A percentile compares a stretch with the other conserved stretches of the same genome.
Conservation (phyloP, 2,888 invertebrate genomes). For the Stratiomys singularior region DNA sequence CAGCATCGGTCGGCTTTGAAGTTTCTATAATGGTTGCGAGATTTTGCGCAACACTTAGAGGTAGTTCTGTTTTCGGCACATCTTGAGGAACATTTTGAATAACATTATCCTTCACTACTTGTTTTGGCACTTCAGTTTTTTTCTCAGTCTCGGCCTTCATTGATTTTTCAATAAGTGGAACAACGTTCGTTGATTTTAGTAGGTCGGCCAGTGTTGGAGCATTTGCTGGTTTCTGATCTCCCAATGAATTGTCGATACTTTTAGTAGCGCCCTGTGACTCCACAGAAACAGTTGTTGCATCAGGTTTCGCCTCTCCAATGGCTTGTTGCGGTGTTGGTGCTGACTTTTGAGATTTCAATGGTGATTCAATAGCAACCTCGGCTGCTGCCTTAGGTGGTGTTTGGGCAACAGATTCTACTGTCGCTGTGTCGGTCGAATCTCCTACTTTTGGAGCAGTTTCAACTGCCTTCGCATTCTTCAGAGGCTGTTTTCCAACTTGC, state of each 20-base stretch:
- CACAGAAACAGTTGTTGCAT: too few species aligned
- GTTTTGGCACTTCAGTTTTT: constrained; percentile 65
- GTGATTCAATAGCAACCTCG: too few species aligned
- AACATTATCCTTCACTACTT: constrained; percentile 81
- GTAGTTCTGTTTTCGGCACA: neutral
- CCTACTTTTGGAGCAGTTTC: too few species aligned
- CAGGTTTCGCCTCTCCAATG: neutral
- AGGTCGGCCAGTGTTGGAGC: constrained; percentile 74
- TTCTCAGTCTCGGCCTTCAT: constrained; percentile 30
- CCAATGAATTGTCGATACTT: neutral
- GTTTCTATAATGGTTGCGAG: constrained; percentile 53
- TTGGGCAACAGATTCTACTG: too few species aligned
- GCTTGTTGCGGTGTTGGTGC: neutral
- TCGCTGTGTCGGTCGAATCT: too few species aligned
- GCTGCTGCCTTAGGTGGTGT: too few species aligned
- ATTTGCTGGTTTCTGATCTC: neutral
- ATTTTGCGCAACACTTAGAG: constrained; percentile 48
- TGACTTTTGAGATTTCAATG: too few species aligned
- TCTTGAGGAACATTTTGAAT: constrained; percentile 67
- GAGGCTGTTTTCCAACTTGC: too few species aligned
- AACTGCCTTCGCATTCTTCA: too few species aligned
- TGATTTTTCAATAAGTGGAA: constrained; percentile 57
- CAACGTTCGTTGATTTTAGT: neutral
- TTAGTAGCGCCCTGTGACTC: too few species aligned
- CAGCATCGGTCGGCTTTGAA: constrained; percentile 61